Percentiles rank a stretch among this genome's conserved stretches.
Conservation (phyloP, 2,888 invertebrate genomes). For the Eilema sororculum region DNA sequence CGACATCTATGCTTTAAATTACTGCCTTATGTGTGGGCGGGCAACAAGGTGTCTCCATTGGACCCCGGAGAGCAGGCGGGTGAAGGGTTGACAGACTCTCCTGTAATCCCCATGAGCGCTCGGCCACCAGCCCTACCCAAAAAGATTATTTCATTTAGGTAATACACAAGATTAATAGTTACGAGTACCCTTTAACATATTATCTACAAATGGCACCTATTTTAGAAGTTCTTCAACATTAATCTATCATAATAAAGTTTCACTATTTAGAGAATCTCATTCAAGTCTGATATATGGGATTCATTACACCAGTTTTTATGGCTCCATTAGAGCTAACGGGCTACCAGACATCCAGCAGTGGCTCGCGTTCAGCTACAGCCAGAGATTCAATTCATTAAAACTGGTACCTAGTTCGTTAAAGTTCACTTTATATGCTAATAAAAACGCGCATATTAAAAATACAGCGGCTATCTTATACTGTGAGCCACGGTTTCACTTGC, state of each 20-base stretch:
- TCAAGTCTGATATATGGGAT: background rate
- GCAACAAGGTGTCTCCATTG: no score
- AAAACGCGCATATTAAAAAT: conserved; percentile 11
- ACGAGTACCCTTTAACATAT: no score
- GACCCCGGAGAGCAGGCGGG: no score
- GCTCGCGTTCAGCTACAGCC: conserved; percentile 7
- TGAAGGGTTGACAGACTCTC: no score
- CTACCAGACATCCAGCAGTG: background rate
- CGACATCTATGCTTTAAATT: no score
- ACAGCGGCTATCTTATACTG: background rate
- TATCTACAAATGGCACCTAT: no score
- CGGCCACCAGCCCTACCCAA: no score
- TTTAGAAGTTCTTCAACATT: background rate
- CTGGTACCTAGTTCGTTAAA: conserved; percentile 1
- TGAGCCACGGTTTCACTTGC: background rate
- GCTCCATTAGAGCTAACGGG: background rate
- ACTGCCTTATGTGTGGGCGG: no score
- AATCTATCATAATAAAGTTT: background rate
- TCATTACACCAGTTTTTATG: conserved; percentile 10
- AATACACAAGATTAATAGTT: no score
- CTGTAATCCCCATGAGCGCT: no score
- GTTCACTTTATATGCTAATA: conserved; percentile 41
- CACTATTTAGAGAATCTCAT: background rate
- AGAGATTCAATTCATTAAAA: conserved; percentile 3
- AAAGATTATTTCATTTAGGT: no score